phyloP scores from a whole-genome alignment of 2,797 vertebrate species.

The Yasuhikotakia modesta region DNA sequence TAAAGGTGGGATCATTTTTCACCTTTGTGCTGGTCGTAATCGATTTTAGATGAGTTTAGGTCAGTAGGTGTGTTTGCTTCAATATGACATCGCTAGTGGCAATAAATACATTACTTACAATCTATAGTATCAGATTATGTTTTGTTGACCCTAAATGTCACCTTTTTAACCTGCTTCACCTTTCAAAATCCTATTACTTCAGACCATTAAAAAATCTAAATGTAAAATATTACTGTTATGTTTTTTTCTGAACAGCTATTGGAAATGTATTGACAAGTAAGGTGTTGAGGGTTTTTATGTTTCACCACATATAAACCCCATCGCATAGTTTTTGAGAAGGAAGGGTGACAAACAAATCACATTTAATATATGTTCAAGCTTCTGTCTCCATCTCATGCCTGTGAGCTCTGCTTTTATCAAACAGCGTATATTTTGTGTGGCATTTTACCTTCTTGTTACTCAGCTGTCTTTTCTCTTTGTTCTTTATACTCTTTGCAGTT shows the following conservation, averaged over 20 bases:
- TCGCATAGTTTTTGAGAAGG: slow-evolving; percentile 28
- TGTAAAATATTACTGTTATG: not conserved
- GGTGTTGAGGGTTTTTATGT: slow-evolving; percentile 2
- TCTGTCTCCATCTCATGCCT: not conserved
- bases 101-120: slow-evolving; percentile 12
- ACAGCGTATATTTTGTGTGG: slow-evolving; percentile 15
- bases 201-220: not conserved
- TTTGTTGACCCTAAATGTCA: slow-evolving; percentile 13
- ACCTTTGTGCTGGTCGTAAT: slow-evolving; percentile 12
- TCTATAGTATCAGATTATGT: slow-evolving; percentile 21
- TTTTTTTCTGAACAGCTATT: slow-evolving; percentile 2
- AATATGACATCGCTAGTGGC: not conserved
- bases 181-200: not conserved
- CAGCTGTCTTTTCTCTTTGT: slow-evolving; percentile 12
- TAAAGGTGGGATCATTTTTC: not conserved
- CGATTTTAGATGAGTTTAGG: not conserved
- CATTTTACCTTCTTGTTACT: slow-evolving; percentile 40
- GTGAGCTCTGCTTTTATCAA: not conserved
- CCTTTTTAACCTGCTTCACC: not conserved
- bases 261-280: not conserved
- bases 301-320: too few relatives aligned
- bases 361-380: slow-evolving; percentile 19
- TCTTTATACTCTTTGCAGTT: slow-evolving; percentile 8
- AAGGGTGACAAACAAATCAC: not conserved
- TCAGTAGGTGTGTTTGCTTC: not conserved